Evolutionary conservation across 2,888 invertebrate species (phyloP), one percentile per base, ranked within the genome.

Genomic region (Aleiodes testaceus): DNA sequence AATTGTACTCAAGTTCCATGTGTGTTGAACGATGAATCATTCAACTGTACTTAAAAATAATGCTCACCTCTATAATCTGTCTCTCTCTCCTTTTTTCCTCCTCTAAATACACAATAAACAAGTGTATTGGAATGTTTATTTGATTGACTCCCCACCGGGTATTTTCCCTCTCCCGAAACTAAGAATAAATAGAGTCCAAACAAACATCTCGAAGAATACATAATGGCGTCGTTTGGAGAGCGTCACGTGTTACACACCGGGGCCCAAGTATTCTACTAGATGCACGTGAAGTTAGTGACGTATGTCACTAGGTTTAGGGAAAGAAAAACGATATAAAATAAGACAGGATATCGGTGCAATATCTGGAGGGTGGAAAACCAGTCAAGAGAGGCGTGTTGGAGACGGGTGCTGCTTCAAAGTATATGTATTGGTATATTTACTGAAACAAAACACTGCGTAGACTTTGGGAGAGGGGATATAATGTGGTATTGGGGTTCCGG

Each of bases 401-500:
- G 30, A 26, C 26, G 26, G 3, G 26, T 26, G 26, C 26, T n/a
- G n/a, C n/a, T n/a, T 26, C 26, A 26, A 26, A 26, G 3, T 26
- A 26, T 26, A 26, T 5, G 26, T 26, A 2, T 3, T 26, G 26
- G 26, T 26, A 5, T 26, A 26, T 26, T n/a, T 26, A 26, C 26
- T 26, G 26, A 26, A 26, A 26, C 26, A 26, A 26, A 26, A 26
- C 3, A 26, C 26, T 26, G 26, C 26, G 26, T 26, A 26, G 26
- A 5, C 64, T 80, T 79, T 77, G 71, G 74, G 61, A 73, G 70
- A 49, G 75, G 18, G 64, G 74, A 79, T 78, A 77, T 82, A 84
- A 82, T 81, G 77, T 70, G 66, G 45, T 5, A 74, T 75, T 75
- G 78, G 78, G 81, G 77, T 80, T 79, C 76, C 77, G 77, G 78